Base-by-base conservation (phyloP, 2,888 invertebrate species). In the Automeris io region DNA sequence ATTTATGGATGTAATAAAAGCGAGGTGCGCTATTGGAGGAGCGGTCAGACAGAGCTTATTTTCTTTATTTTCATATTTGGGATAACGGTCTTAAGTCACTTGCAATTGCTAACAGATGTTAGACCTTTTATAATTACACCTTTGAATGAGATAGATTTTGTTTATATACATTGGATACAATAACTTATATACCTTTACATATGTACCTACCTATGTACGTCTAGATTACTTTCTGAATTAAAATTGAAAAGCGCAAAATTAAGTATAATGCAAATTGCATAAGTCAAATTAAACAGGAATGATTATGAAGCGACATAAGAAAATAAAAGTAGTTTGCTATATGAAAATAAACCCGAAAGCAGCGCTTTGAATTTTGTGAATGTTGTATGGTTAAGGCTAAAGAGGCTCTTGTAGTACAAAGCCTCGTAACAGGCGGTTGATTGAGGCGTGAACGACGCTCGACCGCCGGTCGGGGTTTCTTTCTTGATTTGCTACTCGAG, bases 1-100 rank as follows among this genome's bases (percentile, higher is more conserved):
- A 93, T 92, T 92, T 93, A 93, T 92, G 92, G 91, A 92, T 91
- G 91, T 92, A 92, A 92, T 91, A 91, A 90, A 89, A 90, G 83
- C 83, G 86, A 82, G 87, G 86, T 85, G 80, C 87, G 88, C 88
- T 88, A 91, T 91, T 91, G 91, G 91, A 87, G 85, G 88, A 87
- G 72, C 74, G 75, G 76, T 70, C 76, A 80, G 74, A 68, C 77
- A 69, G 78, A 78, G 82, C 80, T 85, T 86, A 87, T 87, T 86
- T 86, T 83, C 86, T 87, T 85, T 86, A 86, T 86, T 86, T 85
- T 87, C 83, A 87, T 87, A 86, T 83, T 73, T 77, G 77, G 70
- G 75, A 75, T 75, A 74, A 78, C 65, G 75, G 67, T 73, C 76
- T 78, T 57, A 74, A 79, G 78, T 68, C 65, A 63, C 59, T 65